Conservation (phyloP, 2,113 vertebrate species). For the Nymphicus hollandicus region DNA sequence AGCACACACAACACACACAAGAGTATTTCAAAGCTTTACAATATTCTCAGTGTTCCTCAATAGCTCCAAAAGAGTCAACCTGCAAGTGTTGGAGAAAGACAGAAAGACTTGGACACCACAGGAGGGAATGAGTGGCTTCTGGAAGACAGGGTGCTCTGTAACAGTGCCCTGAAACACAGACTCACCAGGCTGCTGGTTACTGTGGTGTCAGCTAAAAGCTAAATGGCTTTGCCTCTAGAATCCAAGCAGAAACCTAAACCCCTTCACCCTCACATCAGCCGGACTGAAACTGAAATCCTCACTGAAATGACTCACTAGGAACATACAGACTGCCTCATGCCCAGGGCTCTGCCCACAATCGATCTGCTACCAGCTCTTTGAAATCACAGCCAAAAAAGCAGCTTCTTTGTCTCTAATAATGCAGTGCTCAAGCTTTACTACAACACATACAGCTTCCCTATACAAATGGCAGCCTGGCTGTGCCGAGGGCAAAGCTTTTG, state of each 20-base stretch:
- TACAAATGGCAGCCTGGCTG: not conserved
- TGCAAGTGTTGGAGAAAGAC: not conserved
- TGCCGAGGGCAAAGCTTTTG: not conserved
- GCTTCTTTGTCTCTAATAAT: not conserved
- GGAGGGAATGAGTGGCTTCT: not conserved
- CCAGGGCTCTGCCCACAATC: not conserved
- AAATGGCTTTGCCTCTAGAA: not conserved
- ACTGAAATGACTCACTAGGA: not conserved
- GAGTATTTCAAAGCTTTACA: not conserved
- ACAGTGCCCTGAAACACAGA: not conserved
- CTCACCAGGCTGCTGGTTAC: not conserved
- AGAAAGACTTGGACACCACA: not conserved
- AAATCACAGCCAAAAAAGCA: not conserved
- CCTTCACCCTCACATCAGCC: not conserved
- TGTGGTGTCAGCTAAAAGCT: not conserved
- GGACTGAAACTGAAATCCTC: not conserved
- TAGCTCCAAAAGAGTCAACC: not conserved
- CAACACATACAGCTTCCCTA: not conserved
- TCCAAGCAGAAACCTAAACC: not conserved
- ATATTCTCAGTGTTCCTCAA: not conserved
- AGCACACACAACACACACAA: not conserved
- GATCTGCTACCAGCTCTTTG: not conserved
- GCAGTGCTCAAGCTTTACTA: not conserved
- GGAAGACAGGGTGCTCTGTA: not conserved
- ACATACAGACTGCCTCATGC: not conserved